Evolutionary conservation across 2,797 vertebrate genomes (phyloP).

Genomic region (Macrochelys suwanniensis): DNA sequence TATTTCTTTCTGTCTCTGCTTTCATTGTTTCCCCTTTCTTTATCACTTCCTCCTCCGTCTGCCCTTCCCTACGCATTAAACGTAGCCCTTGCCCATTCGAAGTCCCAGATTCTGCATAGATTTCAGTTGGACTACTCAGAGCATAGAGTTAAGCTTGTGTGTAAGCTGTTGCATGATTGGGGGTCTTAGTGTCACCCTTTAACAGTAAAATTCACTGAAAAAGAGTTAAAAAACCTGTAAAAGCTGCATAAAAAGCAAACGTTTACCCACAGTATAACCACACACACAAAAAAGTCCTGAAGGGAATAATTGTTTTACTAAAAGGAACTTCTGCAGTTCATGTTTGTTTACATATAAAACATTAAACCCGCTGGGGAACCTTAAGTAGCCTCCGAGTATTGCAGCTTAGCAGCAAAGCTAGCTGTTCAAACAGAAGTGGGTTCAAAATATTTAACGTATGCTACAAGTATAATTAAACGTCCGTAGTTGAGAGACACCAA

Average conservation of each 20-base stretch:
- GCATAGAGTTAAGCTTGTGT: neutral
- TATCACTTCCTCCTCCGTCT: neutral
- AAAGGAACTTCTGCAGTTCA: neutral
- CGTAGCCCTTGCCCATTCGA: neutral
- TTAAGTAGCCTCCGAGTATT: neutral
- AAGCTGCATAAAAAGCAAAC: neutral
- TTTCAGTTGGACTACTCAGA: neutral
- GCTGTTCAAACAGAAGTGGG: neutral
- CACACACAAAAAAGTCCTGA: neutral
- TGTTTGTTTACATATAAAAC: conserved; percentile 34
- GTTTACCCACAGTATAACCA: neutral
- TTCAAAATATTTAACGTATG: neutral
- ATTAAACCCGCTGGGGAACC: neutral
- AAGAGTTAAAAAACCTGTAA: neutral
- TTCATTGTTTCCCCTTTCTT: neutral
- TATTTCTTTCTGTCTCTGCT: neutral
- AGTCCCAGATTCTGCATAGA: neutral
- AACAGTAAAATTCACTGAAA: neutral
- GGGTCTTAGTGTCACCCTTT: rapidly evolving
- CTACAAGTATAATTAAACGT: neutral
- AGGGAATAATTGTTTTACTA: conserved; percentile 10
- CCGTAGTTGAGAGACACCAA: neutral
- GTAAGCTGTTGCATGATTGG: neutral
- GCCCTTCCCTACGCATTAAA: neutral
- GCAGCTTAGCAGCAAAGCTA: neutral